phyloP scores from a whole-genome alignment of 1,140 invertebrate genomes.

The Dinothrombium tinctorium region DNA sequence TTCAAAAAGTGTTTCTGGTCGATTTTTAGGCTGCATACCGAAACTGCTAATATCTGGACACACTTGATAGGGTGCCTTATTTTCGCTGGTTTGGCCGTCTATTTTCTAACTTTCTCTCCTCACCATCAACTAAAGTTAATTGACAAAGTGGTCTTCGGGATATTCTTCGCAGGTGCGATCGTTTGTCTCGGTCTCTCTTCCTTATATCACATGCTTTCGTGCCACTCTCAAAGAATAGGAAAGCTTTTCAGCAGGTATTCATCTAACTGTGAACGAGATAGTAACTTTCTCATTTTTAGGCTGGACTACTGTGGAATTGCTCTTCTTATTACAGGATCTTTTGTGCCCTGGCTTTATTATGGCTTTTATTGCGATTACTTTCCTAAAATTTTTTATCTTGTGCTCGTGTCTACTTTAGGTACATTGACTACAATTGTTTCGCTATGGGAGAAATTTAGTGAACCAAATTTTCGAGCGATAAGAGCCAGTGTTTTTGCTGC shows the following conservation, averaged over 20 bases:
- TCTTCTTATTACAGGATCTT: conserved; percentile 89
- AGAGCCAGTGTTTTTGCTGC: conserved; percentile 76
- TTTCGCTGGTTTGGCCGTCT: conserved; percentile 12
- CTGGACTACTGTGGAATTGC: conserved; percentile 97
- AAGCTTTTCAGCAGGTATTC: conserved; percentile 87
- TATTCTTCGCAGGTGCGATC: conserved; percentile 87
- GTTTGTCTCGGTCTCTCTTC: conserved; percentile 92
- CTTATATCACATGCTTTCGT: conserved; percentile 92
- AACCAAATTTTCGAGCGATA: conserved; percentile 66
- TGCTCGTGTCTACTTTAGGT: conserved; percentile 71
- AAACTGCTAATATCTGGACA: conserved; percentile 18
- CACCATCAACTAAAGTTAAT: conserved; percentile 13
- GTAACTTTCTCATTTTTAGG: conserved; percentile 24
- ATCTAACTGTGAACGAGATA: background rate
- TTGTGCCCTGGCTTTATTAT: conserved; percentile 98
- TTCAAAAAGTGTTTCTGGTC: conserved; percentile 14
- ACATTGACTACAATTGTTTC: conserved; percentile 83
- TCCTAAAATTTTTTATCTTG: conserved; percentile 63
- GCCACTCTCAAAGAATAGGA: conserved; percentile 81
- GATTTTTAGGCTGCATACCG: conserved; percentile 16
- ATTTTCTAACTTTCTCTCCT: conserved; percentile 3
- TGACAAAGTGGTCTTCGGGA: conserved; percentile 71
- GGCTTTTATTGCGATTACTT: conserved; percentile 74
- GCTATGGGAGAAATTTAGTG: conserved; percentile 87
- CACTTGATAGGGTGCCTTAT: conserved; percentile 15